Conservation (phyloP, 2,113 vertebrate species). For the Planiliza haematocheilus region DNA sequence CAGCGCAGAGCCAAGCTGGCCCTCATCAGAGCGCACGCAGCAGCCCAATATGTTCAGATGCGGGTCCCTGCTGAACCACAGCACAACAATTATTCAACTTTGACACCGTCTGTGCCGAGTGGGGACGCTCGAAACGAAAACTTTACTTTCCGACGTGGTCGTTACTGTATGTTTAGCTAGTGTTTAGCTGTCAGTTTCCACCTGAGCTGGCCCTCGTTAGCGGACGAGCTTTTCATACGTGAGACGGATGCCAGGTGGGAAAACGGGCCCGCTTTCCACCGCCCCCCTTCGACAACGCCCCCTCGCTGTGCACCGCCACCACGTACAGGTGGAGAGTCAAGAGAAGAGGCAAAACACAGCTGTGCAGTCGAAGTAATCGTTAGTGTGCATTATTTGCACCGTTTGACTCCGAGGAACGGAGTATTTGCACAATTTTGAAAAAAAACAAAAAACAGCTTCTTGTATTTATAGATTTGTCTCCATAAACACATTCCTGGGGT, state of each 20-base stretch:
- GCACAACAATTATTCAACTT: conserved; percentile 36
- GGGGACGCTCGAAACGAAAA: no score
- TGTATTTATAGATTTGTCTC: conserved; percentile 22
- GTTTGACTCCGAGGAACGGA: conserved; percentile 24
- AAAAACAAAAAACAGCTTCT: not conserved
- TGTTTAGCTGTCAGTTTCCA: conserved; percentile 8
- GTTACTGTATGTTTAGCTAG: no score
- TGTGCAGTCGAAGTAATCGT: not conserved
- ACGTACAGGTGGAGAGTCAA: not conserved
- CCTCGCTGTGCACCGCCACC: not conserved
- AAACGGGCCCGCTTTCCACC: not conserved
- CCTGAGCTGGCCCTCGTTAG: conserved; percentile 26
- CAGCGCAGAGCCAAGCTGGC: conserved; percentile 64
- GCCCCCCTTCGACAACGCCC: no score
- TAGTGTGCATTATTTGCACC: not conserved
- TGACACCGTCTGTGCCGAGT: conserved; percentile 24
- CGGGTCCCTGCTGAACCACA: conserved; percentile 56
- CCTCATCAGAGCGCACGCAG: conserved; percentile 44
- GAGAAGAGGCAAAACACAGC: not conserved
- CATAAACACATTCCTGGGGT: conserved; percentile 40
- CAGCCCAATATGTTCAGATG: conserved; percentile 44
- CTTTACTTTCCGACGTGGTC: no score
- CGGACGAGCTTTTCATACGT: not conserved
- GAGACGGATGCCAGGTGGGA: conserved; percentile 22
- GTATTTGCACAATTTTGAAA: conserved; percentile 37